Conservation (phyloP, 2,888 invertebrate genomes). For the Drosophila acutilabella region DNA sequence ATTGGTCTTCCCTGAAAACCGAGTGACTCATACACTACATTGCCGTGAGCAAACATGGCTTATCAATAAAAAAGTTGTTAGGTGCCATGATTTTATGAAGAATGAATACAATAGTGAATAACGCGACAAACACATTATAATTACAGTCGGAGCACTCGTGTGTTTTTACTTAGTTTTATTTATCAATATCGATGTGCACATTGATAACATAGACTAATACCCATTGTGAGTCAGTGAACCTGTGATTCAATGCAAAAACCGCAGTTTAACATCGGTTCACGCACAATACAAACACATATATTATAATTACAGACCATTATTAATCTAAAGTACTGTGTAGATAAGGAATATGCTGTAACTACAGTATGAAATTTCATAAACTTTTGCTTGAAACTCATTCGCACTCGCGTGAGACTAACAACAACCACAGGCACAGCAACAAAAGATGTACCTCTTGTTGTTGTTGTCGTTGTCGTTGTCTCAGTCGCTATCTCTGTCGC, state of each 20-base stretch:
- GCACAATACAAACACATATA: too few relatives aligned
- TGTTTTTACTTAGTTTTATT: constrained; percentile 14
- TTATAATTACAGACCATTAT: constrained; percentile 10
- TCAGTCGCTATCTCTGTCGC: neutral
- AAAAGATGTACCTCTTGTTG: neutral
- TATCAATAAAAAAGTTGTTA: constrained; percentile 18
- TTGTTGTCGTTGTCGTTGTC: neutral
- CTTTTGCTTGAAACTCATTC: neutral
- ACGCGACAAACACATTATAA: neutral
- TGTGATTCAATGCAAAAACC: constrained; percentile 18
- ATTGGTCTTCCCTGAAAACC: constrained; percentile 32
- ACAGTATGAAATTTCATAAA: neutral
- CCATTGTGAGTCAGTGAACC: constrained; percentile 33
- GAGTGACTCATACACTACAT: constrained; percentile 33
- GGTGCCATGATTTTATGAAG: constrained; percentile 15
- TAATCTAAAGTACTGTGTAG: neutral
- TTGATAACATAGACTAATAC: constrained; percentile 8
- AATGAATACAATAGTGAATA: constrained; percentile 23
- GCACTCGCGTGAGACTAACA: neutral
- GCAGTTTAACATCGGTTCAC: neutral
- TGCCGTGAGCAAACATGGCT: constrained; percentile 12
- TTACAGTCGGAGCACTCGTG: constrained; percentile 15
- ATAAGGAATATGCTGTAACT: constrained; percentile 4
- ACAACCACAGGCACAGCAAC: constrained; percentile 12
- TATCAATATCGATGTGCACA: constrained; percentile 15